Percentiles rank a stretch among this genome's conserved stretches.
phyloP scores from a whole-genome alignment of 2,797 vertebrate genomes.

The Tadarida brasiliensis region DNA sequence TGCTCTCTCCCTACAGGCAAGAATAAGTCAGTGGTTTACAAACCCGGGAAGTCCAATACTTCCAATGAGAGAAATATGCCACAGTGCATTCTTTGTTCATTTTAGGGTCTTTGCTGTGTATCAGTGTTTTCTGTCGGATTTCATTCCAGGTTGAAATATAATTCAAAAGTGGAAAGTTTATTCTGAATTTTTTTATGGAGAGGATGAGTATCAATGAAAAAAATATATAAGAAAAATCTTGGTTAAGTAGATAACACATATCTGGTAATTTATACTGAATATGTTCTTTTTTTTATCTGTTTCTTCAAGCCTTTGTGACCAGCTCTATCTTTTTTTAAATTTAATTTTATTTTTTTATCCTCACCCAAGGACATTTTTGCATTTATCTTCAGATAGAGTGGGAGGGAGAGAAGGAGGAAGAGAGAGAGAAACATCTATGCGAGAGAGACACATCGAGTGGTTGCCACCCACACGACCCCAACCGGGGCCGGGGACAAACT shows the following conservation, averaged over 20 bases:
- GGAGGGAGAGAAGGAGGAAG: too few species aligned
- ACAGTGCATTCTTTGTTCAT: background rate
- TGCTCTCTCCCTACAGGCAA: slow-evolving; percentile 35
- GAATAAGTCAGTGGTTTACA: slow-evolving; percentile 4
- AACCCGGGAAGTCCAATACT: background rate
- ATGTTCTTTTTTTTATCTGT: background rate
- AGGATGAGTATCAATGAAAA: background rate
- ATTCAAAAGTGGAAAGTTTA: slow-evolving; percentile 27
- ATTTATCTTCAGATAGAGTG: too few species aligned
- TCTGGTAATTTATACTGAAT: slow-evolving; percentile 16
- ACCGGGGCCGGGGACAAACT: too few species aligned
- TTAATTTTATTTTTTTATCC: too few species aligned
- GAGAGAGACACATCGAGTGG: too few species aligned
- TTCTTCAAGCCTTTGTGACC: background rate
- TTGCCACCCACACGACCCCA: too few species aligned
- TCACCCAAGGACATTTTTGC: too few species aligned
- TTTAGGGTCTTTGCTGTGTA: background rate
- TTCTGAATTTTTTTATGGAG: background rate
- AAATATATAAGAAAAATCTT: background rate
- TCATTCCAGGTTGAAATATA: slow-evolving; percentile 31
- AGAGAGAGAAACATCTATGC: too few species aligned
- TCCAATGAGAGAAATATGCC: slow-evolving; percentile 37
- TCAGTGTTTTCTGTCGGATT: background rate
- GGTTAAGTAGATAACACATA: background rate
- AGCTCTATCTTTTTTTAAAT: background rate